Conservation (phyloP, 2,888 invertebrate species). For the Vannuccia rotundouncinata region DNA sequence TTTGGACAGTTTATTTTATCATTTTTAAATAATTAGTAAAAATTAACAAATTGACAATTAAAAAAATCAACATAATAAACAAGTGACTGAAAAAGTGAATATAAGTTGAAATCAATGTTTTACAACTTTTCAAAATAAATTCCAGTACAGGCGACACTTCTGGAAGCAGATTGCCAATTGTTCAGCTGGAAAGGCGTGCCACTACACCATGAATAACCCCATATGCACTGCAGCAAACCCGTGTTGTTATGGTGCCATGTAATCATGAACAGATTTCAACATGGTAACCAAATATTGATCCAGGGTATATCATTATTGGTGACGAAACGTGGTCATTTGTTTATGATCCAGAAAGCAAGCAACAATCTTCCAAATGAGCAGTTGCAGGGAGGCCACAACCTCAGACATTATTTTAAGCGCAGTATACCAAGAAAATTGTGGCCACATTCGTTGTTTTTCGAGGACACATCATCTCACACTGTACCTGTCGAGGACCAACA, state of each 20-base stretch:
- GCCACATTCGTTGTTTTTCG: neutral
- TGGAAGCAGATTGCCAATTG: neutral
- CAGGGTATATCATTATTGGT: conserved; percentile 7
- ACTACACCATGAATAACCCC: neutral
- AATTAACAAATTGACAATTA: neutral
- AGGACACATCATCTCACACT: no score
- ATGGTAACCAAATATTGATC: conserved; percentile 5
- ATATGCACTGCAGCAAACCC: neutral
- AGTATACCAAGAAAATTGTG: neutral
- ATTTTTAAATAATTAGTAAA: neutral
- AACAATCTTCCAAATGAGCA: neutral
- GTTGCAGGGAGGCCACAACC: neutral
- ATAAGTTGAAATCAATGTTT: neutral
- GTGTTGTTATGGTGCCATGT: conserved; percentile 2
- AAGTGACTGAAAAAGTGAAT: no score
- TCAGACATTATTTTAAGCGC: neutral
- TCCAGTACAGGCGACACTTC: no score
- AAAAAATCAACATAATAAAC: no score
- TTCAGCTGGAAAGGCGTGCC: neutral
- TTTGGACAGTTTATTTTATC: conserved; percentile 17
- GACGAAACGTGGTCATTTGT: neutral
- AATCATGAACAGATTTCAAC: conserved; percentile 1
- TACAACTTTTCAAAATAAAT: neutral
- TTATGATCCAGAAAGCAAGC: neutral
- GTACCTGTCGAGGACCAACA: neutral